Percentiles rank a stretch among this genome's conserved stretches.
phyloP scores from a whole-genome alignment of 2,888 invertebrate genomes.

The Scaptomyza caliginosa region DNA sequence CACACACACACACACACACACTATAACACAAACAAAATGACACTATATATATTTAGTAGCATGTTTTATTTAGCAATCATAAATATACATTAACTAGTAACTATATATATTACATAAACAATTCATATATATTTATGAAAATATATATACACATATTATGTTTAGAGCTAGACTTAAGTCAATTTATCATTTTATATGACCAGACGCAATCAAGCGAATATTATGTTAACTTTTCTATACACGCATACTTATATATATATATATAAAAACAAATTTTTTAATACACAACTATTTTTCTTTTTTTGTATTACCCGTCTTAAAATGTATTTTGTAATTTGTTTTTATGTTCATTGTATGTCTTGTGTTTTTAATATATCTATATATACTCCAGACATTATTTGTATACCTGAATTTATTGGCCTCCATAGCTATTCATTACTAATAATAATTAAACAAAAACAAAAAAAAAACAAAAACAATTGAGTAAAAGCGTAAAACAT shows the following conservation, averaged over 20 bases:
- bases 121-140: background rate
- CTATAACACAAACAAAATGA: slow-evolving; percentile 14
- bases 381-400: background rate
- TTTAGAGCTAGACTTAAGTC: slow-evolving; percentile 37
- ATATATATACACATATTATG: slow-evolving; percentile 2
- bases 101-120: background rate
- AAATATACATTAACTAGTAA: slow-evolving; percentile 9
- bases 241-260: no score
- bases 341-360: background rate
- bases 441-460: slow-evolving; percentile 4
- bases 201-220: slow-evolving; percentile 40
- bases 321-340: background rate
- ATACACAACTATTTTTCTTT: background rate
- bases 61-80: slow-evolving; percentile 23
- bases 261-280: no score
- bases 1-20: slow-evolving; percentile 4
- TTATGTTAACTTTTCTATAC: slow-evolving; percentile 10
- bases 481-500: no score
- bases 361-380: background rate
- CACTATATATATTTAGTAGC: slow-evolving; percentile 21
- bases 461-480: slow-evolving; percentile 11
- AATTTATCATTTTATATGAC: slow-evolving; percentile 31
- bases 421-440: slow-evolving; percentile 26
- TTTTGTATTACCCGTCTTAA: background rate
- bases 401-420: slow-evolving; percentile 24